Conservation (phyloP, 1,140 invertebrate genomes). For the Telenomus remus region DNA sequence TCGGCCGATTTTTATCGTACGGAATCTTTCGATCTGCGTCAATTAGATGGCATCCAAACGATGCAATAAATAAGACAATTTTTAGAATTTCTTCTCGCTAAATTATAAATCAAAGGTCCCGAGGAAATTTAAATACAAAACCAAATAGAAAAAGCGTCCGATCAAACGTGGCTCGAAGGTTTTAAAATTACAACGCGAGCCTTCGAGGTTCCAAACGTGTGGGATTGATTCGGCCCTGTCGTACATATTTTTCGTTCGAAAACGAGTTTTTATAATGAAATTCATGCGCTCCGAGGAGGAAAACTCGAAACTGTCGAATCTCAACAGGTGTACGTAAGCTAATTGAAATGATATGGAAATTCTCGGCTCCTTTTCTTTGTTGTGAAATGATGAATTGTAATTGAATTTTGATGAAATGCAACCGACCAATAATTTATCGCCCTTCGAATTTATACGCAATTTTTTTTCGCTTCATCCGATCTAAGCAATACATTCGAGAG, state of each 20-base stretch:
- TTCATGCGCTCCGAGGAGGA: slow-evolving; percentile 5
- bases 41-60: background rate
- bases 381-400: slow-evolving; percentile 9
- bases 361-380: background rate
- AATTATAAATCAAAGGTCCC: slow-evolving; percentile 14
- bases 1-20: no score
- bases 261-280: slow-evolving; percentile 30
- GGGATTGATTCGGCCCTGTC: no score
- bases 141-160: slow-evolving; percentile 18
- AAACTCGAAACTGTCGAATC: slow-evolving; percentile 5
- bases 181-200: slow-evolving; percentile 28
- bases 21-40: no score
- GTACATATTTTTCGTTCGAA: slow-evolving; percentile 16
- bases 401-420: slow-evolving; percentile 2
- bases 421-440: slow-evolving; percentile 6
- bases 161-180: slow-evolving; percentile 20
- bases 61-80: slow-evolving; percentile 33
- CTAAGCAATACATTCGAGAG: background rate
- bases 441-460: background rate
- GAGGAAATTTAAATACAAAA: slow-evolving; percentile 31
- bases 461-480: slow-evolving; percentile 8
- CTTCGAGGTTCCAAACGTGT: background rate
- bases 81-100: slow-evolving; percentile 10
- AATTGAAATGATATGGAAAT: slow-evolving; percentile 14
- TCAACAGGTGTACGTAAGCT: slow-evolving; percentile 17